A percentile compares a stretch with the other conserved stretches of the same genome.
Evolutionary conservation across 2,113 vertebrate species (phyloP).

Genomic region (Alethe castanea): DNA sequence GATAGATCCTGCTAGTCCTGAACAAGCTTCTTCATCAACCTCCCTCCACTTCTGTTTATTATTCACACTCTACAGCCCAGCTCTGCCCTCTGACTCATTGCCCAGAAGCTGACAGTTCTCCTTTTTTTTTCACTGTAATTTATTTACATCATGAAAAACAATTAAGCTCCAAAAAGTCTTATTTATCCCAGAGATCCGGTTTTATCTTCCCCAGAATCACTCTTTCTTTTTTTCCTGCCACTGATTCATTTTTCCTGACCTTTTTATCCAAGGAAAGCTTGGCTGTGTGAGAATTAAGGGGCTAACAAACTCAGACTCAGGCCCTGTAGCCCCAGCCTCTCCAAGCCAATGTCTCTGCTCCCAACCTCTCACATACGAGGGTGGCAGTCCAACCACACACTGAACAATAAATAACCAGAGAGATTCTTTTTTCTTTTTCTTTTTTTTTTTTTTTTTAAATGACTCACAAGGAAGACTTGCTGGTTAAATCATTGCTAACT

Average conservation of each 20-base stretch:
- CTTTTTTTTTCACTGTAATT: constrained; percentile 6
- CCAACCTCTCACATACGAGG: background rate
- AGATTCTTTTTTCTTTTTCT: background rate
- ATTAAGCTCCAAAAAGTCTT: constrained; percentile 36
- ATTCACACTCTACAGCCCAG: background rate
- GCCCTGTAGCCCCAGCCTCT: background rate
- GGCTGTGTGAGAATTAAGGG: background rate
- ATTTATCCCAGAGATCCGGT: constrained; percentile 42
- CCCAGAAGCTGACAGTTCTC: background rate
- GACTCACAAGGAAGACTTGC: constrained; percentile 63
- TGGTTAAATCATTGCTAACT: constrained; percentile 76
- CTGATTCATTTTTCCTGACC: constrained; percentile 11
- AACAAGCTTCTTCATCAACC: background rate
- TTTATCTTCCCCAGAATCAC: constrained; percentile 37
- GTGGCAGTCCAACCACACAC: background rate
- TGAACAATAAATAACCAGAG: constrained; percentile 56
- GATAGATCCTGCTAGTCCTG: background rate
- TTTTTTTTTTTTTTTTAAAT: constrained; percentile 6
- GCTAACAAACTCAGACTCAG: background rate
- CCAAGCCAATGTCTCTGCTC: background rate
- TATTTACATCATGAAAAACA: constrained; percentile 41
- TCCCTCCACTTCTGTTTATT: background rate
- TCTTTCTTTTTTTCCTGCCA: constrained; percentile 31
- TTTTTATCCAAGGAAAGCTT: background rate
- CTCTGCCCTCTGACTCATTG: background rate